Evolutionary conservation across 2,797 vertebrate genomes (phyloP).

Genomic region (Menidia menidia): DNA sequence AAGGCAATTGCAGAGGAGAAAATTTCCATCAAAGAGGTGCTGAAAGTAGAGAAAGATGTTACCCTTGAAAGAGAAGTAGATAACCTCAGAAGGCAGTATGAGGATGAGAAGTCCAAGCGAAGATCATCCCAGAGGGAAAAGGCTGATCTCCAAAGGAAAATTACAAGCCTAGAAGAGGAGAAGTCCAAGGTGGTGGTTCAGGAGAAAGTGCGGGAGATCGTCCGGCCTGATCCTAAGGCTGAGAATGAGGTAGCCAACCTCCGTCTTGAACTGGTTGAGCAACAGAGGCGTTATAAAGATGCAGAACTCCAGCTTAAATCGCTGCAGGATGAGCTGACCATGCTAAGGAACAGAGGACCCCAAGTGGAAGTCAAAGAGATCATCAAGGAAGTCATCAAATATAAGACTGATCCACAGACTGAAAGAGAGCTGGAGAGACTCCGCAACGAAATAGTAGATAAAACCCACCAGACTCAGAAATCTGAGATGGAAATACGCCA

Average conservation of each 20-base stretch:
- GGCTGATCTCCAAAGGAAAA: constrained; percentile 90
- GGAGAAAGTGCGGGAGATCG: constrained; percentile 95
- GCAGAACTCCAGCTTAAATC: constrained; percentile 88
- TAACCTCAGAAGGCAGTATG: constrained; percentile 87
- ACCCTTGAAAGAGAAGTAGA: constrained; percentile 90
- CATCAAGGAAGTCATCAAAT: constrained; percentile 97
- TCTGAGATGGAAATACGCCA: constrained; percentile 93
- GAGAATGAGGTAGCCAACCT: constrained; percentile 94
- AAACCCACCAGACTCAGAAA: constrained; percentile 90
- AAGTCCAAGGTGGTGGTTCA: constrained; percentile 92
- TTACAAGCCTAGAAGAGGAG: constrained; percentile 90
- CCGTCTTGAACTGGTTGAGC: constrained; percentile 93
- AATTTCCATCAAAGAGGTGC: constrained; percentile 94
- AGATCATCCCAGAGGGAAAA: constrained; percentile 88
- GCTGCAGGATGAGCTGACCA: constrained; percentile 86
- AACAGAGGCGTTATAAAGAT: constrained; percentile 88
- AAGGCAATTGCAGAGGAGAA: constrained; percentile 94
- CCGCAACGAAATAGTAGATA: constrained; percentile 93
- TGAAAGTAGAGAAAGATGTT: constrained; percentile 95
- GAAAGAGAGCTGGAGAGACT: constrained; percentile 93
- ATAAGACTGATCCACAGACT: constrained; percentile 93
- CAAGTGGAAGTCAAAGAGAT: constrained; percentile 93
- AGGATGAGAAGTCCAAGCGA: constrained; percentile 89
- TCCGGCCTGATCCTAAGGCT: constrained; percentile 95
- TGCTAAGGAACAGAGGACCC: constrained; percentile 88